A percentile compares a stretch with the other conserved stretches of the same genome.
Conservation (phyloP, 2,113 vertebrate species). For the Haemorhous mexicanus region DNA sequence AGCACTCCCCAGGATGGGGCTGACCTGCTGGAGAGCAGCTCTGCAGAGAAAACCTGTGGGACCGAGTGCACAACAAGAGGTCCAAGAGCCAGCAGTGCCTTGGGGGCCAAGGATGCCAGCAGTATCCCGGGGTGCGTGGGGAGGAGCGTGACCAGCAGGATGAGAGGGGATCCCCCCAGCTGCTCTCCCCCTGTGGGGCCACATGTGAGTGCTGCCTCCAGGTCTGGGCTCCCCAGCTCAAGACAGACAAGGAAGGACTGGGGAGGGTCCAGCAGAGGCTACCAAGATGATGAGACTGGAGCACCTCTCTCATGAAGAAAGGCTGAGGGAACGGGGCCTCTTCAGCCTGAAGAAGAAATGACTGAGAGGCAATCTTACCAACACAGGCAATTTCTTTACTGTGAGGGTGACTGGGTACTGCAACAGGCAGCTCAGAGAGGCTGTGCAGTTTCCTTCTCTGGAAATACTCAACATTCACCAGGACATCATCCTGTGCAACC, state of each 20-base stretch:
- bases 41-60: fast-evolving
- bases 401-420: not conserved
- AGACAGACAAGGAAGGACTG: not conserved
- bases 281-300: not conserved
- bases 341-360: not conserved
- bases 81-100: not conserved
- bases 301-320: not conserved
- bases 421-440: not conserved
- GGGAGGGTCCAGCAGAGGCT: not conserved
- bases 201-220: not conserved
- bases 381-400: not conserved
- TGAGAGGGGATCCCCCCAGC: not conserved
- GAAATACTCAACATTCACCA: not conserved
- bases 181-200: not conserved
- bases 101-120: fast-evolving
- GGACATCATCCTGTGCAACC: not conserved
- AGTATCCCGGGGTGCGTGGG: fast-evolving
- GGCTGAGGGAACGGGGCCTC: not conserved
- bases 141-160: not conserved
- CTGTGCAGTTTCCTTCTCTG: not conserved
- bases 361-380: not conserved
- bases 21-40: not conserved
- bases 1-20: not conserved
- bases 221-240: not conserved
- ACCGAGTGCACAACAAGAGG: fast-evolving